Evolutionary conservation across 2,113 vertebrate species (phyloP).

Genomic region (Etheostoma cragini): DNA sequence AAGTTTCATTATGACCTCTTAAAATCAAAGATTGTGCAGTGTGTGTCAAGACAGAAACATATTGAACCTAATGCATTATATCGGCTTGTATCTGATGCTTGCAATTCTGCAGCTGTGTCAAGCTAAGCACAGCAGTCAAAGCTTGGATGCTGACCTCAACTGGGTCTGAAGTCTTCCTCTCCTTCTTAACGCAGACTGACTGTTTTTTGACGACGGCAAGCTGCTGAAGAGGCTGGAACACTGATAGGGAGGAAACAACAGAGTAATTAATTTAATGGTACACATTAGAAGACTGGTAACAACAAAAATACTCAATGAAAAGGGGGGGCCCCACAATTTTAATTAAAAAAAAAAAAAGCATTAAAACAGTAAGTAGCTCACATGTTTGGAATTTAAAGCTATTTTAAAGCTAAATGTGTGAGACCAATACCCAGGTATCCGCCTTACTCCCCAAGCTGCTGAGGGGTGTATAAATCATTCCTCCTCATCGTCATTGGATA

Average conservation of each 20-base stretch:
- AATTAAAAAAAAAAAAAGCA: neutral
- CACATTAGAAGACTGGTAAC: neutral
- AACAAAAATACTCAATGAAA: neutral
- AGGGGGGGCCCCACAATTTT: neutral
- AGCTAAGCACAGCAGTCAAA: conserved; percentile 31
- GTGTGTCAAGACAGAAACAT: conserved; percentile 18
- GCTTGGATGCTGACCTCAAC: conserved; percentile 70
- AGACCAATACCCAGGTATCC: neutral
- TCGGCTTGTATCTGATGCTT: conserved; percentile 58
- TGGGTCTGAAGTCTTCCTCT: conserved; percentile 41
- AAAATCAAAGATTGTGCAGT: conserved; percentile 29
- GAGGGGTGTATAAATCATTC: conserved; percentile 44
- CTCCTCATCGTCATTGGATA: conserved; percentile 56
- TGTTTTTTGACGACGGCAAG: conserved; percentile 64
- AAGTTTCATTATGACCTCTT: conserved; percentile 27
- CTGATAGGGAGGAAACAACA: conserved; percentile 42
- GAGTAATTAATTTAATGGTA: neutral
- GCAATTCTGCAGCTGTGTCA: conserved; percentile 59
- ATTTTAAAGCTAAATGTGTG: neutral
- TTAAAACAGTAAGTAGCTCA: neutral
- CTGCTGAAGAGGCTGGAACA: conserved; percentile 68
- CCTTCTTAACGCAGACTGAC: conserved; percentile 70
- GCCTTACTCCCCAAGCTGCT: conserved; percentile 36
- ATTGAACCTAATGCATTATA: conserved; percentile 31
- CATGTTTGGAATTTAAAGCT: neutral